Evolutionary conservation across 1,140 invertebrate genomes (phyloP).

Genomic region (Homarus americanus): DNA sequence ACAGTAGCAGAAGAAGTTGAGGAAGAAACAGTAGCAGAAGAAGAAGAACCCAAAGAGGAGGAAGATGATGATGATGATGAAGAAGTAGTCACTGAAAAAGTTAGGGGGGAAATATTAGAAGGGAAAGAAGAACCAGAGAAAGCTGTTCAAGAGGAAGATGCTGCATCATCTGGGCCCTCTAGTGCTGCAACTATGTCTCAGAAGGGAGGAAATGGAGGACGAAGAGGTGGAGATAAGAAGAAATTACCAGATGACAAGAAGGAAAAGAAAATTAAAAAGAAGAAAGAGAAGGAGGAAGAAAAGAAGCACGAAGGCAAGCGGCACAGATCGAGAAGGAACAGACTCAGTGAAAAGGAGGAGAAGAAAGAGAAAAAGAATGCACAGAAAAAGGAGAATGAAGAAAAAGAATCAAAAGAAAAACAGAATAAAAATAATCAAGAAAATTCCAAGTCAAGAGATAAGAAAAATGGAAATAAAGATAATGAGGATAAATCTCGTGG

Average conservation of each 20-base stretch:
- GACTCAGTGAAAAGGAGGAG: slow-evolving; percentile 18
- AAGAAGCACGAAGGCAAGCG: slow-evolving; percentile 15
- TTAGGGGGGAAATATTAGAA: neutral
- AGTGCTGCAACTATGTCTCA: slow-evolving; percentile 5
- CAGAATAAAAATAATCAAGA: slow-evolving; percentile 6
- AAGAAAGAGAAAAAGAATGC: slow-evolving; percentile 35
- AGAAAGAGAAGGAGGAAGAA: neutral
- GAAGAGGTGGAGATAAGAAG: slow-evolving; percentile 48
- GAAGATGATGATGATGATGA: neutral
- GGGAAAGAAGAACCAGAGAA: neutral
- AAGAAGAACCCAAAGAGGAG: neutral
- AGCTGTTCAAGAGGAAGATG: neutral
- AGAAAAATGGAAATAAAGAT: slow-evolving; percentile 1
- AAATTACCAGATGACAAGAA: slow-evolving; percentile 41
- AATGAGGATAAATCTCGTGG: slow-evolving; percentile 2
- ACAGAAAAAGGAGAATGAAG: slow-evolving; percentile 24
- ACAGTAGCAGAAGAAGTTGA: neutral
- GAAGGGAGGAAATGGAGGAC: slow-evolving; percentile 10
- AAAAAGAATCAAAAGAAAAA: slow-evolving; percentile 35
- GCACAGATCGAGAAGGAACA: neutral
- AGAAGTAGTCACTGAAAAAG: slow-evolving; percentile 10
- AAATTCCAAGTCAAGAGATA: slow-evolving; percentile 19
- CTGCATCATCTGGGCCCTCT: neutral
- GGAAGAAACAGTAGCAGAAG: slow-evolving; percentile 23
- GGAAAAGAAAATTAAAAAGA: slow-evolving; percentile 8